Evolutionary conservation across 2,888 invertebrate species (phyloP).

Genomic region (Drosophila lutescens): DNA sequence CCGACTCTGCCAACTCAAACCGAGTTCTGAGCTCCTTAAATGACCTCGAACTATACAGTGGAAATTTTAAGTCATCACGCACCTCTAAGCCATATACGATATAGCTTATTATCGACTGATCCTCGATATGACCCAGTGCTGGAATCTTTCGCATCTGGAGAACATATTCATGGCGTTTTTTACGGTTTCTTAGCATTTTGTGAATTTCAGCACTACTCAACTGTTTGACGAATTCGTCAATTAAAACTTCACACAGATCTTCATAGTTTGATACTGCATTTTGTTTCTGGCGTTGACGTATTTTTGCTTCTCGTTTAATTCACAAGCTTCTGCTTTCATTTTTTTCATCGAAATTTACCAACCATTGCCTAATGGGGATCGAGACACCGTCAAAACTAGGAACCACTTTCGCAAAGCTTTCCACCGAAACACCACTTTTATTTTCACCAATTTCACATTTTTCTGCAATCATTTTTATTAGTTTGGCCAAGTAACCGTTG

Average conservation of each 20-base stretch:
- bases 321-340: background rate
- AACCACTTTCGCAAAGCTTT: slow-evolving; percentile 1
- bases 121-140: background rate
- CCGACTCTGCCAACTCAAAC: too few species aligned
- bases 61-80: too few species aligned
- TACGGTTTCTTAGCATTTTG: background rate
- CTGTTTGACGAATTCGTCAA: background rate
- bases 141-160: background rate
- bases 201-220: background rate
- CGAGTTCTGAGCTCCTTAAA: too few species aligned
- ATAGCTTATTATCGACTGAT: background rate
- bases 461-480: background rate
- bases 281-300: background rate
- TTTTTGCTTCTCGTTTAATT: background rate
- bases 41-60: too few species aligned
- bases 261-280: background rate
- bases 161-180: background rate
- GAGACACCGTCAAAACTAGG: background rate
- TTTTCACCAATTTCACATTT: background rate
- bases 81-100: background rate
- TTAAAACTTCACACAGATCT: background rate
- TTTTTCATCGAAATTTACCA: background rate
- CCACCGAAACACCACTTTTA: background rate
- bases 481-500: background rate
- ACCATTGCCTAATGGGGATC: slow-evolving; percentile 1